Conservation (phyloP, 2,888 invertebrate genomes). For the Andricus quercusramuli region DNA sequence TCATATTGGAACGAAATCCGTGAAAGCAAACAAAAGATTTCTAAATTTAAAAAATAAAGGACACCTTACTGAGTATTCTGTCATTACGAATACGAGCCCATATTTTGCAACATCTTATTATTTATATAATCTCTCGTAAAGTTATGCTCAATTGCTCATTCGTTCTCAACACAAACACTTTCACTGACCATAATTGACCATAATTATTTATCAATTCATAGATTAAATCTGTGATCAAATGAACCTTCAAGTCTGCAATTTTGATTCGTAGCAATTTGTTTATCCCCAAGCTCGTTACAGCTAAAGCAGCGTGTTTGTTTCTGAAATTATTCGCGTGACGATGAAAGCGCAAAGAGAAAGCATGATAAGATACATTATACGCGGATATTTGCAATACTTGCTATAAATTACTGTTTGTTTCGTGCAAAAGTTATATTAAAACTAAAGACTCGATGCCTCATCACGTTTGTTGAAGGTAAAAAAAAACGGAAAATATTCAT, state of each 20-base stretch:
- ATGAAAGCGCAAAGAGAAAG: constrained; percentile 34
- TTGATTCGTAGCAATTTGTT: neutral
- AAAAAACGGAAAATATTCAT: constrained; percentile 4
- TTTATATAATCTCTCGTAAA: neutral
- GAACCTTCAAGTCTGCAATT: neutral
- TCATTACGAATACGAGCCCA: neutral
- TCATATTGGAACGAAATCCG: too few relatives aligned
- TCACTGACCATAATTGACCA: neutral
- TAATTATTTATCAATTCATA: neutral
- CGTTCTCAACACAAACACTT: neutral
- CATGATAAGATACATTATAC: constrained; percentile 23
- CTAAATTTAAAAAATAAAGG: too few relatives aligned
- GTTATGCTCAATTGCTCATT: neutral
- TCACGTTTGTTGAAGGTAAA: neutral
- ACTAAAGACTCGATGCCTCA: constrained; percentile 12
- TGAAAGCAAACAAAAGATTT: too few relatives aligned
- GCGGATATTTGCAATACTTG: constrained; percentile 24
- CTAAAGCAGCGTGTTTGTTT: constrained; percentile 7
- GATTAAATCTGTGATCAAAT: neutral
- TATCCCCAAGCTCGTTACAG: constrained; percentile 4
- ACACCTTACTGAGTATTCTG: neutral
- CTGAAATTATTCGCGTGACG: constrained; percentile 8
- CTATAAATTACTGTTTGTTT: constrained; percentile 28
- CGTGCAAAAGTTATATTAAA: constrained; percentile 23
- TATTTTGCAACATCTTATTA: neutral